A percentile compares a stretch with the other conserved stretches of the same genome.
Evolutionary conservation across 92 coral and sea anemone species (phyloP).

Genomic region (Meandrina meandrites): DNA sequence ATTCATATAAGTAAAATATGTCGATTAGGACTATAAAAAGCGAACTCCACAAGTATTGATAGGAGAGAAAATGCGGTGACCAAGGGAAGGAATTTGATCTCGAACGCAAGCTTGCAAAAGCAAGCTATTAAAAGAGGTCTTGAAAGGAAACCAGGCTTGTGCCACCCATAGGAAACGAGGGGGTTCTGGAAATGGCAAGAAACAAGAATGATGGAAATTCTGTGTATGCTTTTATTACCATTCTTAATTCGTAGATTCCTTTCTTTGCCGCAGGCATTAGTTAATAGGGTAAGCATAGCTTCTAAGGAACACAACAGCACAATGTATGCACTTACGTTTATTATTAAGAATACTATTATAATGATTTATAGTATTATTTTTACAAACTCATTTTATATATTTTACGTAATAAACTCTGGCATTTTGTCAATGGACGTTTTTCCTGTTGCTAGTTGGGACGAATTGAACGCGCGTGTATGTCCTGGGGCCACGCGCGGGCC

Average conservation of each 20-base stretch:
- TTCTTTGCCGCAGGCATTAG: too few species aligned
- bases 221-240: too few species aligned
- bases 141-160: too few species aligned
- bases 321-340: background rate
- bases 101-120: background rate
- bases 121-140: too few species aligned
- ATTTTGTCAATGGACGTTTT: background rate
- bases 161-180: too few species aligned
- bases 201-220: too few species aligned
- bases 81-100: background rate
- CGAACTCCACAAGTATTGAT: background rate
- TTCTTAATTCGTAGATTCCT: too few species aligned
- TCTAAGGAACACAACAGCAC: background rate
- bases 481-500: too few species aligned
- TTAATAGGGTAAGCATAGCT: background rate
- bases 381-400: background rate
- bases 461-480: background rate
- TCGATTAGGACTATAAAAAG: background rate
- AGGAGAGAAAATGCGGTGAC: background rate
- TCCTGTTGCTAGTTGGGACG: background rate
- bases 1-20: background rate
- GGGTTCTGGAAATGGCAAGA: too few species aligned
- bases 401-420: constrained; percentile 19
- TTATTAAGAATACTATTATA: constrained; percentile 5
- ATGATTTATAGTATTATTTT: constrained; percentile 1